Conservation (phyloP, 2,797 vertebrate genomes). For the Bradypus variegatus region DNA sequence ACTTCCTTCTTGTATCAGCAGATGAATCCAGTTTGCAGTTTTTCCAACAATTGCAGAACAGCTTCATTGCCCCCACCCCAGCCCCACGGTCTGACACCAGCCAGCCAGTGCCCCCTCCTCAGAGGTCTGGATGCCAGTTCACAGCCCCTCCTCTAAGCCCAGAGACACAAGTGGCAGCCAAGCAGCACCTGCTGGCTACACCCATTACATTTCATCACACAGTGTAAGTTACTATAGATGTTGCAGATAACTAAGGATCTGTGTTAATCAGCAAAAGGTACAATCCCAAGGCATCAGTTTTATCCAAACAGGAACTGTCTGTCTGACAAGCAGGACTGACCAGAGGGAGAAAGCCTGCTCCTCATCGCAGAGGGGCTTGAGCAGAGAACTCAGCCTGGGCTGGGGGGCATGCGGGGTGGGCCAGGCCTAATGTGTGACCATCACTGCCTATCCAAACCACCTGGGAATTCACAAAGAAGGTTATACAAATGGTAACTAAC, state of each 20-base stretch:
- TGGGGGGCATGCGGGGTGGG: no score
- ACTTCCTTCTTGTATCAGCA: neutral
- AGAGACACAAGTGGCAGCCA: neutral
- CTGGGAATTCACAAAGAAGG: neutral
- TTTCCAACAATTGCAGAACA: neutral
- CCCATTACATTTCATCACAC: rapidly evolving
- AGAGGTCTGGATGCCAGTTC: neutral
- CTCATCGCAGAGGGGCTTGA: neutral
- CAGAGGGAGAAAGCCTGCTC: neutral
- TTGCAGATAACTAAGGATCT: neutral
- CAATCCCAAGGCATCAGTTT: neutral
- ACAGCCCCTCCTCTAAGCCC: neutral
- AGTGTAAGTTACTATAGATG: neutral
- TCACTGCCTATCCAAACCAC: neutral
- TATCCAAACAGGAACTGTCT: neutral
- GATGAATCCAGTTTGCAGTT: neutral
- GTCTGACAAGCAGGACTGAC: neutral
- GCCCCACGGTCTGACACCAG: neutral
- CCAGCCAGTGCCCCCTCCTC: neutral
- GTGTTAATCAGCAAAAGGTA: neutral
- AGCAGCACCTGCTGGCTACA: neutral
- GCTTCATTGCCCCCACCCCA: neutral
- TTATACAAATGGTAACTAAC: neutral
- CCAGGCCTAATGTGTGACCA: neutral
- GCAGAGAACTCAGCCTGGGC: neutral